Conservation (phyloP, 2,888 invertebrate species). For the Acronicta psi region DNA sequence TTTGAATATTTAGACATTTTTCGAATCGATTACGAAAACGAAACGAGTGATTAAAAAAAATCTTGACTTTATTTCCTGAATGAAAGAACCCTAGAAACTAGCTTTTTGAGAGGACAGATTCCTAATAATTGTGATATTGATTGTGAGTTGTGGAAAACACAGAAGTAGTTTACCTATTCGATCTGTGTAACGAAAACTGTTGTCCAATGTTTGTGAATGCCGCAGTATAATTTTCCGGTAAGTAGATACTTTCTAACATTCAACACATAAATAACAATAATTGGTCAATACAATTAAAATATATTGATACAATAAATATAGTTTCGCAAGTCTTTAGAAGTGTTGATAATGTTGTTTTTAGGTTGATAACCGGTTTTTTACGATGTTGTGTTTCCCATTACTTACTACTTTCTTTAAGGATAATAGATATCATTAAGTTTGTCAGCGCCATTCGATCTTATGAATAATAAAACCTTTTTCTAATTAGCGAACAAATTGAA, state of each 20-base stretch:
- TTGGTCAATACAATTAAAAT: no score
- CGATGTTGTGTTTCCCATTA: no score
- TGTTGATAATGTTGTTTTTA: no score
- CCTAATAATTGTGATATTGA: constrained; percentile 21
- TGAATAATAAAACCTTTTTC: no score
- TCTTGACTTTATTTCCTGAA: neutral
- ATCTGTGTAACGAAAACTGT: constrained; percentile 16
- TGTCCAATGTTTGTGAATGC: constrained; percentile 8
- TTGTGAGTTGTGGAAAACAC: constrained; percentile 23
- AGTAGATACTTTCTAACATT: constrained; percentile 12
- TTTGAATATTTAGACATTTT: constrained; percentile 14
- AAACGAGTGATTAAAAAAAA: constrained; percentile 18
- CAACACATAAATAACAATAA: no score
- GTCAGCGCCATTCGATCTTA: no score
- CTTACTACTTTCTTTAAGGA: no score
- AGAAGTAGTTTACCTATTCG: neutral
- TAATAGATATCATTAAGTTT: no score
- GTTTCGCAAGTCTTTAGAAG: no score
- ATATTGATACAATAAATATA: no score
- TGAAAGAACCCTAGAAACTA: neutral
- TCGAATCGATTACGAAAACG: constrained; percentile 11
- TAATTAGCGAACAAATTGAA: no score
- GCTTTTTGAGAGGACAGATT: constrained; percentile 7
- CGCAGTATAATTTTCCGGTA: constrained; percentile 32
- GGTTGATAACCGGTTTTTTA: no score